A percentile compares a stretch with the other conserved stretches of the same genome.
These are phyloP conservation scores for Chrysomela aeneicollis DNA, from an alignment of 2,888 invertebrate species.

Conservation along the genomic window DNA sequence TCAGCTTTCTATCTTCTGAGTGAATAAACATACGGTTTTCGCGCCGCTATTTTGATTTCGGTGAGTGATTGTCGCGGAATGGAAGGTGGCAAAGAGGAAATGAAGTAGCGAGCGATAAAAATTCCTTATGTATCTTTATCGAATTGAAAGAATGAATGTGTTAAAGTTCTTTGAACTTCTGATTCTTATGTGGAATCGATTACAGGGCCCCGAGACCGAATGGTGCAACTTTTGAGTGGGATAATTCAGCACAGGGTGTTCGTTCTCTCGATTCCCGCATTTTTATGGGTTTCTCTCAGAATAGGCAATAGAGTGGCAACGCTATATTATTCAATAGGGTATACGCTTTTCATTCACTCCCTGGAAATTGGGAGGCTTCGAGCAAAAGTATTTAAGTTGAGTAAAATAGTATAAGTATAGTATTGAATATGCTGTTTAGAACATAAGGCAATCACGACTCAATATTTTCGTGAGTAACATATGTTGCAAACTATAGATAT, in stretches of 20 bases:
- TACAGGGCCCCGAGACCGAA: background rate
- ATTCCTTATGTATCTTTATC: slow-evolving; percentile 23
- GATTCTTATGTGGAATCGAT: slow-evolving; percentile 20
- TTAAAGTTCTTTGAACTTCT: slow-evolving; percentile 23
- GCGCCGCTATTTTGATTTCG: background rate
- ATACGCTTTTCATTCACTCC: background rate
- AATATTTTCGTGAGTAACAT: too few relatives aligned
- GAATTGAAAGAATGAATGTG: slow-evolving; percentile 25
- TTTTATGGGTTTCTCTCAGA: background rate
- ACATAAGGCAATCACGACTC: too few relatives aligned
- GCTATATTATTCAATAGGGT: background rate
- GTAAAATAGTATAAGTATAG: too few relatives aligned
- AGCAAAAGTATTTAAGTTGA: too few relatives aligned
- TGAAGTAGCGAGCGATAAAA: slow-evolving; percentile 16
- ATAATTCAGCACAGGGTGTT: background rate
- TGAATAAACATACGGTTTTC: background rate
- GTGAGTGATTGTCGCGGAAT: background rate
- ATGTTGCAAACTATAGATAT: too few relatives aligned
- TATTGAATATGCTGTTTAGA: too few relatives aligned
- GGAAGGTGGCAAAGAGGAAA: background rate
- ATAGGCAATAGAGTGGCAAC: background rate
- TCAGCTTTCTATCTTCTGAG: background rate
- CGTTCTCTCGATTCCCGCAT: background rate
- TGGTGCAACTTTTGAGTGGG: background rate
- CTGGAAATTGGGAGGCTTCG: too few relatives aligned